Evolutionary conservation across 2,888 invertebrate genomes (phyloP).

Genomic region (Xanthorhoe spadicearia): DNA sequence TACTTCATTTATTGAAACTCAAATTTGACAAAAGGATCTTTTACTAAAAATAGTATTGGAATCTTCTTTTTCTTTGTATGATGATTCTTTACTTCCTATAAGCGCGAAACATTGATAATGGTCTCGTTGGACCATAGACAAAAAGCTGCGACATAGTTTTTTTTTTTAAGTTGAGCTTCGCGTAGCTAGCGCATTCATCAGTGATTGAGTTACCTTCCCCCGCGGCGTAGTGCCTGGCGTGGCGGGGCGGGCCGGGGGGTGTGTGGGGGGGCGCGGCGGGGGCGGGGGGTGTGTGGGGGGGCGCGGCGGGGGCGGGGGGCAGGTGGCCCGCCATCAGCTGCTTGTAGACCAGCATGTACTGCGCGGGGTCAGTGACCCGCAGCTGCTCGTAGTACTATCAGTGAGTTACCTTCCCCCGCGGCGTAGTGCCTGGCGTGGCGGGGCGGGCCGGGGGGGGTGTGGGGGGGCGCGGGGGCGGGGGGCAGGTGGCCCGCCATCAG

Average conservation of each 20-base stretch:
- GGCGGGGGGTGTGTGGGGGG: too few relatives aligned
- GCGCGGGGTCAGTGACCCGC: conserved; percentile 90
- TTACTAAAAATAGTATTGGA: too few relatives aligned
- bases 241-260: conserved; percentile 17
- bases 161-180: too few relatives aligned
- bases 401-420: conserved; percentile 55
- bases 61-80: too few relatives aligned
- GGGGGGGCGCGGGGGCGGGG: conserved; percentile 4
- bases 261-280: too few relatives aligned
- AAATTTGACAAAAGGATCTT: too few relatives aligned
- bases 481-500: conserved; percentile 75
- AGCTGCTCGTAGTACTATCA: conserved; percentile 92
- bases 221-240: conserved; percentile 31
- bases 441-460: conserved; percentile 16
- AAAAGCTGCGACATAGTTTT: too few relatives aligned
- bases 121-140: too few relatives aligned
- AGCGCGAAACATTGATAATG: too few relatives aligned
- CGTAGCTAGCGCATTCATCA: too few relatives aligned
- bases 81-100: too few relatives aligned
- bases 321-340: conserved; percentile 83
- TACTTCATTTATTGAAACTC: too few relatives aligned
- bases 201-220: conserved; percentile 50
- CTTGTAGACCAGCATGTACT: conserved; percentile 91
- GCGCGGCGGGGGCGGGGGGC: conserved; percentile 15
- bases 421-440: conserved; percentile 30